Evolutionary conservation across 2,113 vertebrate genomes (phyloP), one percentile per base, ranked within the genome.

Genomic region (Brevimyrus niger): DNA sequence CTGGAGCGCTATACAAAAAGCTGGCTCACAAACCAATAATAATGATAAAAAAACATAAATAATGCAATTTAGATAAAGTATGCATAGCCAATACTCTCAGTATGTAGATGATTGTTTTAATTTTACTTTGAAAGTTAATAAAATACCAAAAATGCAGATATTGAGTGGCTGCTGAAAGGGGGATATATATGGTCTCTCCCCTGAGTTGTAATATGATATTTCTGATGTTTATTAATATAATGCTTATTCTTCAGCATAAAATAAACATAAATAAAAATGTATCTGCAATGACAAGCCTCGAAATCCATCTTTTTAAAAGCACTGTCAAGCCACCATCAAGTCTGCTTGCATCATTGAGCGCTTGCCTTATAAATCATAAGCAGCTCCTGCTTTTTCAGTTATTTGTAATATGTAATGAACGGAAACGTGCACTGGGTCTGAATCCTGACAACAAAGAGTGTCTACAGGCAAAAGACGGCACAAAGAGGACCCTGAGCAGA

Each of bases 241-340:
- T 44, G 82, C 38, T 84, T 46, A 46, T 47, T 84, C 82, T 84
- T 23, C 44, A 84, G 44, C 82, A n/a, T 44, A 46, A 84, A 84
- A 84, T 84, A 46, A 84, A 84, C 11, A 84, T n/a, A 47, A 84
- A 84, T 84, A 46, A 84, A 84, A 84, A 84, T 84, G 44, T 38
- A 46, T 84, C 38, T 84, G 82, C 21, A 84, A 42, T 21, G 42
- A 46, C 38, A 84, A 84, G 44, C 19, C 44, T 84, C 10, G n/a
- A n/a, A 46, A 46, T 84, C 42, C 35, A 23, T 82, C 42, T 44
- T 82, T 44, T 82, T 44, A 42, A 42, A 82, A 82, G 42, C 82
- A 47, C 19, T 23, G 42, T 84, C 44, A 44, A 47, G 38, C 21
- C 7, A 9, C 38, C 76, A 47, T 7, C 42, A 23, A 3, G 17